A percentile compares a stretch with the other conserved stretches of the same genome.
These are phyloP conservation scores for Lacanobia oleracea DNA, from an alignment of 2,888 invertebrate species.

Conservation along the genomic window DNA sequence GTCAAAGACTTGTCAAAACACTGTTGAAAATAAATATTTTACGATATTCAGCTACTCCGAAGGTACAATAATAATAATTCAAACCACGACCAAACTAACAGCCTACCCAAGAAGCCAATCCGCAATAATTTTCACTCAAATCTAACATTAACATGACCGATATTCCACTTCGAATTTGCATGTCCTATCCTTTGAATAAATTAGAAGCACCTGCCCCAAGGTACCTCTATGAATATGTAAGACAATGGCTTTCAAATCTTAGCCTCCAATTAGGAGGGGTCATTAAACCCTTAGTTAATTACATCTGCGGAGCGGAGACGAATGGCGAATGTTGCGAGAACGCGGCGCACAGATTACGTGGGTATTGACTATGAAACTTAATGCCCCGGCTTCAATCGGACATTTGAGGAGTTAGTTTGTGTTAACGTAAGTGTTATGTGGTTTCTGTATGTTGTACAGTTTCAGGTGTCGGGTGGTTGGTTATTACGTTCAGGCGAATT, in stretches of 20 bases:
- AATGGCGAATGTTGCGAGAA: conserved; percentile 70
- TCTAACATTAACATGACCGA: conserved; percentile 90
- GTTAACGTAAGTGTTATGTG: conserved; percentile 33
- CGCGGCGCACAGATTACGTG: conserved; percentile 64
- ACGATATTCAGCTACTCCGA: neutral
- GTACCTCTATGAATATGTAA: conserved; percentile 89
- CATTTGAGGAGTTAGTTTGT: conserved; percentile 41
- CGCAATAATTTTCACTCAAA: conserved; percentile 89
- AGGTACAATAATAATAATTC: conserved; percentile 68
- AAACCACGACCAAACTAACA: conserved; percentile 65
- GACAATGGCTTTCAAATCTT: conserved; percentile 89
- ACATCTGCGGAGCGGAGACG: conserved; percentile 78
- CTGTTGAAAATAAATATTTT: neutral
- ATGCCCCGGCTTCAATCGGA: conserved; percentile 46
- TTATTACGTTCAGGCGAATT: neutral
- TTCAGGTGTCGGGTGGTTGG: neutral
- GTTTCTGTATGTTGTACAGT: conserved; percentile 9
- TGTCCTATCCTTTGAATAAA: conserved; percentile 89
- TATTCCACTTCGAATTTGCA: conserved; percentile 89
- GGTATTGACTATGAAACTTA: conserved; percentile 62
- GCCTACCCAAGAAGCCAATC: conserved; percentile 78
- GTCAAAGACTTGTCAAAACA: neutral
- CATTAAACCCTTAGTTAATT: conserved; percentile 87
- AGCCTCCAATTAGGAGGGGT: conserved; percentile 87
- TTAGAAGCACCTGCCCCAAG: conserved; percentile 86